phyloP scores from a whole-genome alignment of 2,797 vertebrate genomes.

The Hypotaenidia okinawae region DNA sequence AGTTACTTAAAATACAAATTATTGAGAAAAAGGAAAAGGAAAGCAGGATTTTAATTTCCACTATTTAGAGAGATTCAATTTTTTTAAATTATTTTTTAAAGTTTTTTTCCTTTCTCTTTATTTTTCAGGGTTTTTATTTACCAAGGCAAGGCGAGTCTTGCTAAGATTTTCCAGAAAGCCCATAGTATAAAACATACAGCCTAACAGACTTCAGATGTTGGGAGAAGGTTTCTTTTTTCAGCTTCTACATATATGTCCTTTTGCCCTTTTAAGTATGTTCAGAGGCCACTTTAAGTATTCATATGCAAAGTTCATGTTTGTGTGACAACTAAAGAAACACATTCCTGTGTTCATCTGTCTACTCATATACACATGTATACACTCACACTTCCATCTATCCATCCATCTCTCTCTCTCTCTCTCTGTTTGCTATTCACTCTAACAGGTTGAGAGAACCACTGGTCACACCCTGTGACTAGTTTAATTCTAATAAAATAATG shows the following conservation, averaged over 20 bases:
- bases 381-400: background rate
- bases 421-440: background rate
- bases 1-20: background rate
- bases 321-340: background rate
- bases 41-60: background rate
- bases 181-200: fast-evolving
- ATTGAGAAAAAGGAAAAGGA: background rate
- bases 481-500: constrained; percentile 20
- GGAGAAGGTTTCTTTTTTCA: background rate
- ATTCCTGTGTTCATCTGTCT: background rate
- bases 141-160: background rate
- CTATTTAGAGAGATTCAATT: background rate
- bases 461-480: background rate
- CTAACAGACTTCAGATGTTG: background rate
- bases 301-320: fast-evolving
- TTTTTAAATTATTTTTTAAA: background rate
- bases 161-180: background rate
- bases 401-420: background rate
- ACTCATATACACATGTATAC: background rate
- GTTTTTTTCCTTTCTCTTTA: background rate
- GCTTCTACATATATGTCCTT: background rate
- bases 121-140: background rate
- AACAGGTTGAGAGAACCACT: background rate
- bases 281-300: background rate
- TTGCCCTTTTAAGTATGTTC: background rate